These are phyloP conservation scores for Antheraea pernyi DNA, from an alignment of 1,140 invertebrate species.

Conservation along the genomic window DNA sequence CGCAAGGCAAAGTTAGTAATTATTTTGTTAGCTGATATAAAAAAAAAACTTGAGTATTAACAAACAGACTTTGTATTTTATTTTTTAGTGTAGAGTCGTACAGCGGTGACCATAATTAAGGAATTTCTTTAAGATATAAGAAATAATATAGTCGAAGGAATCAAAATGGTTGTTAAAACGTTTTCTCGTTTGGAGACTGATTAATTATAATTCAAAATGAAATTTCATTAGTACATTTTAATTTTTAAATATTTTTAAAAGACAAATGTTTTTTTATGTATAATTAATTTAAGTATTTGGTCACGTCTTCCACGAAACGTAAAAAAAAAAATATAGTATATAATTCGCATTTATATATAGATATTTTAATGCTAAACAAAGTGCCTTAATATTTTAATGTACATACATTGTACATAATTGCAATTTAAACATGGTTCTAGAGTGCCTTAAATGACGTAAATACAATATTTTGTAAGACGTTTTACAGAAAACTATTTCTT, in stretches of 20 bases:
- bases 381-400: background rate
- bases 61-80: no score
- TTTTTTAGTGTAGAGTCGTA: no score
- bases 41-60: no score
- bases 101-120: no score
- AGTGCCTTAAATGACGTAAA: background rate
- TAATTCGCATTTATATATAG: slow-evolving; percentile 16
- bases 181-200: slow-evolving; percentile 65
- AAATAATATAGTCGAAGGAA: slow-evolving; percentile 11
- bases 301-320: slow-evolving; percentile 24
- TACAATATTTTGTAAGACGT: background rate
- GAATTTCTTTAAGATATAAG: no score
- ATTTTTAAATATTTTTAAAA: slow-evolving; percentile 12
- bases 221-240: slow-evolving; percentile 28
- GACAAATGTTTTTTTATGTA: slow-evolving; percentile 8
- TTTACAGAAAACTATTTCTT: background rate
- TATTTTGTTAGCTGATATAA: no score
- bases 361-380: background rate
- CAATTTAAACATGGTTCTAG: background rate
- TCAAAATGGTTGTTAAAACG: slow-evolving; percentile 14
- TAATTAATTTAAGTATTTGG: slow-evolving; percentile 5
- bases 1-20: no score
- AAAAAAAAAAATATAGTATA: slow-evolving; percentile 23
- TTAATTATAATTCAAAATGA: no score
- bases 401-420: background rate